Evolutionary conservation across 2,797 vertebrate genomes (phyloP).

Genomic region (Pangasius djambal): DNA sequence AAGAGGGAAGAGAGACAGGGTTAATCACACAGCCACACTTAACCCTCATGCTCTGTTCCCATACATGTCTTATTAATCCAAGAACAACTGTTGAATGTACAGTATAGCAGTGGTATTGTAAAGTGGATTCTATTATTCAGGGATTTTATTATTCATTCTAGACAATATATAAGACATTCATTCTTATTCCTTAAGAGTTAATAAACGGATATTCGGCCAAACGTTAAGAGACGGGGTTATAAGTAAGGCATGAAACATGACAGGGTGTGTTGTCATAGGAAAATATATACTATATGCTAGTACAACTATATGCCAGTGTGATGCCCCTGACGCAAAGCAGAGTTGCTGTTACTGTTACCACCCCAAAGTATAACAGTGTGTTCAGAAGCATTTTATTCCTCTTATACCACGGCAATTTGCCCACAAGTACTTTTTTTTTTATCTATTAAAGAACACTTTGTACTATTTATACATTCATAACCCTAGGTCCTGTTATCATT

Average conservation of each 20-base stretch:
- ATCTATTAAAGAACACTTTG: not conserved
- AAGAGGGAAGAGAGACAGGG: not conserved
- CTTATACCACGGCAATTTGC: not conserved
- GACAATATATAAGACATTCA: no score
- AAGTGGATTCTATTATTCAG: not conserved
- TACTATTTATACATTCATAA: not conserved
- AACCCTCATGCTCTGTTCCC: not conserved
- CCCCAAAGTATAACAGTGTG: not conserved
- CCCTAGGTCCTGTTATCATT: not conserved
- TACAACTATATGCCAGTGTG: not conserved
- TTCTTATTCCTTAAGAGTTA: not conserved
- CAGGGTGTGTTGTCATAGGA: not conserved
- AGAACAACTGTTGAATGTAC: not conserved
- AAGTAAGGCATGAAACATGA: not conserved
- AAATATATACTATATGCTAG: not conserved
- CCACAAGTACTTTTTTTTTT: not conserved
- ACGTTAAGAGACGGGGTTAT: not conserved
- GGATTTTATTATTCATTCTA: not conserved
- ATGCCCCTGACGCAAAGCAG: not conserved
- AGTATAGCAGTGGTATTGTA: not conserved
- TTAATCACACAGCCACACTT: not conserved
- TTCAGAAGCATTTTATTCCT: conserved; percentile 3
- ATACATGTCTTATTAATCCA: not conserved
- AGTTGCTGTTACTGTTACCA: not conserved
- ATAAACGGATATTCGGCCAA: not conserved